Conservation (phyloP, 2,888 invertebrate species). For the Campoplex nolae region DNA sequence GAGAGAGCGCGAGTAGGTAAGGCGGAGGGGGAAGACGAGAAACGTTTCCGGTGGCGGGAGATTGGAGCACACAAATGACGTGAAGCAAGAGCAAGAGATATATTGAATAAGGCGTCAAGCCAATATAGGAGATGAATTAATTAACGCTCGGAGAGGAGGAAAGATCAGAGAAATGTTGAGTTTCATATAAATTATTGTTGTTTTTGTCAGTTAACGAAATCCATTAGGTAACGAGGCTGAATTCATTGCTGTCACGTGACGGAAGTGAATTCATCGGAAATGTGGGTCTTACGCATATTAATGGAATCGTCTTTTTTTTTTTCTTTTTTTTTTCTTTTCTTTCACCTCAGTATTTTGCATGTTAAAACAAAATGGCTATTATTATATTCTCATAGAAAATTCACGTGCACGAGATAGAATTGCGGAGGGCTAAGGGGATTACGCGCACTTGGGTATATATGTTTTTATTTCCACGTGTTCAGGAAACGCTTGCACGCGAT, state of each 20-base stretch:
- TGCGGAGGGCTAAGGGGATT: not conserved
- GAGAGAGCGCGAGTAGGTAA: not conserved
- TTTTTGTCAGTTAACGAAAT: not conserved
- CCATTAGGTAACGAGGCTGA: conserved; percentile 25
- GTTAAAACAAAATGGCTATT: not conserved
- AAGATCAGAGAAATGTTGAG: not conserved
- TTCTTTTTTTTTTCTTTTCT: not conserved
- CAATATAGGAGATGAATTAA: conserved; percentile 58
- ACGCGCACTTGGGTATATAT: conserved; percentile 22
- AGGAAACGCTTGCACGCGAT: conserved; percentile 64
- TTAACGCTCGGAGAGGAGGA: not conserved
- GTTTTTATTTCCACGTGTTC: conserved; percentile 62
- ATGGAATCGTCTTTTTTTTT: not conserved
- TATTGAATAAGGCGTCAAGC: conserved; percentile 51
- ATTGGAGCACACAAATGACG: conserved; percentile 69
- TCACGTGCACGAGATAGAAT: conserved; percentile 52
- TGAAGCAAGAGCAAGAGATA: conserved; percentile 29
- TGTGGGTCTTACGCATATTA: conserved; percentile 54
- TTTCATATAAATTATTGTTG: not conserved
- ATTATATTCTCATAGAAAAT: conserved; percentile 44
- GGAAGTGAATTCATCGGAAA: conserved; percentile 40
- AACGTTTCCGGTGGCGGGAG: conserved; percentile 65
- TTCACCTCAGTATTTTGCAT: not conserved
- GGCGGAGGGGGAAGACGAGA: conserved; percentile 69
- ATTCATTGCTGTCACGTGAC: not conserved